Evolutionary conservation across 1,140 invertebrate species (phyloP).

Genomic region (Anoplophora glabripennis): DNA sequence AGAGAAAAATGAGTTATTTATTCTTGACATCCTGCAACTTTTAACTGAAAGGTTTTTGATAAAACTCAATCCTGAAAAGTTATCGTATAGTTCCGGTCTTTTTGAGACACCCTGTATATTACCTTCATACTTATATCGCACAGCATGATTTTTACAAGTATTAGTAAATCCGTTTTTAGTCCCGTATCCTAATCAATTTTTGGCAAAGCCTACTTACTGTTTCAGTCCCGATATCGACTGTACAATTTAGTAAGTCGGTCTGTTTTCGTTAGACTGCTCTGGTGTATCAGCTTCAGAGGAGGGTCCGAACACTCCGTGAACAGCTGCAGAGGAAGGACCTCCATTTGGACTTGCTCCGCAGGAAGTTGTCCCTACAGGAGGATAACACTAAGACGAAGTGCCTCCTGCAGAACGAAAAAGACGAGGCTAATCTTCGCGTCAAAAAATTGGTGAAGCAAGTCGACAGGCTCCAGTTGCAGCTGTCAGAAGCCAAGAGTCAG

Average conservation of each 20-base stretch:
- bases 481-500: conserved; percentile 68
- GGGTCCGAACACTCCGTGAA: conserved; percentile 77
- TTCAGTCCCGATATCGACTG: not conserved
- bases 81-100: too few relatives aligned
- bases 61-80: too few relatives aligned
- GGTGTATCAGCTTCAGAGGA: conserved; percentile 78
- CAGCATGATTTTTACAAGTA: too few relatives aligned
- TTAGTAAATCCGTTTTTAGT: too few relatives aligned
- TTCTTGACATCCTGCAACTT: too few relatives aligned
- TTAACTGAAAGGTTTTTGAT: too few relatives aligned
- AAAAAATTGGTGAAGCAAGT: conserved; percentile 76
- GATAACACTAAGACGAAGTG: conserved; percentile 66
- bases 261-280: conserved; percentile 65
- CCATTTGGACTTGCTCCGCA: conserved; percentile 82
- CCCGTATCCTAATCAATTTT: too few relatives aligned
- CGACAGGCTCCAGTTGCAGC: conserved; percentile 69
- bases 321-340: conserved; percentile 88
- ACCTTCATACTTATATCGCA: too few relatives aligned
- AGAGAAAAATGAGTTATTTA: too few relatives aligned
- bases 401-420: conserved; percentile 63
- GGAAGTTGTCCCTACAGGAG: conserved; percentile 81
- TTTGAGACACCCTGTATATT: too few relatives aligned
- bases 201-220: not conserved
- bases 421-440: conserved; percentile 69
- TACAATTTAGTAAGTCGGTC: not conserved